Conservation (phyloP, 64 coral and sea anemone genomes). For the Porites lutea region DNA sequence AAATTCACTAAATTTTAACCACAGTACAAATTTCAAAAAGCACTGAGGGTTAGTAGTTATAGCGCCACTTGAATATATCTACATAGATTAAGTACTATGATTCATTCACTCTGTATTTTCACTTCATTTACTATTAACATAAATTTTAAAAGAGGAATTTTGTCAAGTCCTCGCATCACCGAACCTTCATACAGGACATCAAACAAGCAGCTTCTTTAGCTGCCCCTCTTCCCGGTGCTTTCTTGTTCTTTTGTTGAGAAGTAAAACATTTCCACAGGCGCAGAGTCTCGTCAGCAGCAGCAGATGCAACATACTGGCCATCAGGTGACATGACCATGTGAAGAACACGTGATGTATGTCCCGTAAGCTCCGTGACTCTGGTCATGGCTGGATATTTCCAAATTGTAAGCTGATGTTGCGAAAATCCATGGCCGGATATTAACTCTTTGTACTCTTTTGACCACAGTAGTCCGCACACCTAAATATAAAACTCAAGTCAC, state of each 20-base stretch:
- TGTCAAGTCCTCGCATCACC: constrained; percentile 18
- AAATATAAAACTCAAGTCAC: background rate
- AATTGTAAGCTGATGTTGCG: constrained; percentile 88
- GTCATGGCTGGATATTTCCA: constrained; percentile 97
- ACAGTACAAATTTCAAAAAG: no score
- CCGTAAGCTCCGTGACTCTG: constrained; percentile 78
- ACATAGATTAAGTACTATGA: no score
- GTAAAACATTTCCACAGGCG: constrained; percentile 97
- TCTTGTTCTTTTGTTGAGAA: constrained; percentile 61
- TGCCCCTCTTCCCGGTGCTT: constrained; percentile 6
- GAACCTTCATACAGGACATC: constrained; percentile 91
- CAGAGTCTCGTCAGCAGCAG: constrained; percentile 93
- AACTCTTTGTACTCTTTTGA: constrained; percentile 95
- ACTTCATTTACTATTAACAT: no score
- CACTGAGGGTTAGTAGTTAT: no score
- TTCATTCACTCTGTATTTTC: no score
- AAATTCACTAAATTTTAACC: no score
- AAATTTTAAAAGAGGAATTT: no score
- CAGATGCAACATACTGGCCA: constrained; percentile 89
- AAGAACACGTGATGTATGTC: constrained; percentile 88
- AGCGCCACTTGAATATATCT: no score
- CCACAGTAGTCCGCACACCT: constrained; percentile 90
- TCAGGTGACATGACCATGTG: constrained; percentile 94
- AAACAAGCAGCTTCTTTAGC: constrained; percentile 34
- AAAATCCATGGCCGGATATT: constrained; percentile 96